Evolutionary conservation across 2,797 vertebrate species (phyloP).

Genomic region (Falco berigora): DNA sequence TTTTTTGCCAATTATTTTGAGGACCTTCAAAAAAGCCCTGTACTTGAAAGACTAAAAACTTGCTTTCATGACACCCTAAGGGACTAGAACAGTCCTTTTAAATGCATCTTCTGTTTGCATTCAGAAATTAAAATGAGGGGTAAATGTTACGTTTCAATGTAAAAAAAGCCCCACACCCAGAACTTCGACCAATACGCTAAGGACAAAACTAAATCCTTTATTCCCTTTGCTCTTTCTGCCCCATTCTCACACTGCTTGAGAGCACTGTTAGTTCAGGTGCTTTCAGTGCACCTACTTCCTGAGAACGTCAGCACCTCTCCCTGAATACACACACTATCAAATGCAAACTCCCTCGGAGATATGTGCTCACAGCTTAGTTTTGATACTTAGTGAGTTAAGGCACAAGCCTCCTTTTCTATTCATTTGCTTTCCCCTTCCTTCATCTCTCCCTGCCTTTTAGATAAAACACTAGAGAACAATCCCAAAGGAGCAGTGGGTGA

Average conservation of each 20-base stretch:
- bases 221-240: not conserved
- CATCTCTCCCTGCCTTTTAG: slow-evolving; percentile 3
- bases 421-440: not conserved
- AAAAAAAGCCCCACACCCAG: not conserved
- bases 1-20: not conserved
- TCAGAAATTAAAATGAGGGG: not conserved
- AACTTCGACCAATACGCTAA: not conserved
- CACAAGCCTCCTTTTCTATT: not conserved
- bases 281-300: slow-evolving; percentile 2
- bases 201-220: not conserved
- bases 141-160: not conserved
- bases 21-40: not conserved
- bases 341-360: not conserved
- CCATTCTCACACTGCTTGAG: not conserved
- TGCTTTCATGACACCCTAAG: not conserved
- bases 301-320: not conserved
- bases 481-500: not conserved
- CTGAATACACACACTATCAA: not conserved
- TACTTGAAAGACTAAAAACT: not conserved
- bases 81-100: not conserved
- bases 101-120: not conserved
- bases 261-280: slow-evolving; percentile 18
- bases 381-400: slow-evolving; percentile 31
- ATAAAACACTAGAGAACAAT: slow-evolving; percentile 20
- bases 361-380: not conserved